phyloP scores from a whole-genome alignment of 37 sponge, comb jelly and placozoan species.

The Beroe ovata region DNA sequence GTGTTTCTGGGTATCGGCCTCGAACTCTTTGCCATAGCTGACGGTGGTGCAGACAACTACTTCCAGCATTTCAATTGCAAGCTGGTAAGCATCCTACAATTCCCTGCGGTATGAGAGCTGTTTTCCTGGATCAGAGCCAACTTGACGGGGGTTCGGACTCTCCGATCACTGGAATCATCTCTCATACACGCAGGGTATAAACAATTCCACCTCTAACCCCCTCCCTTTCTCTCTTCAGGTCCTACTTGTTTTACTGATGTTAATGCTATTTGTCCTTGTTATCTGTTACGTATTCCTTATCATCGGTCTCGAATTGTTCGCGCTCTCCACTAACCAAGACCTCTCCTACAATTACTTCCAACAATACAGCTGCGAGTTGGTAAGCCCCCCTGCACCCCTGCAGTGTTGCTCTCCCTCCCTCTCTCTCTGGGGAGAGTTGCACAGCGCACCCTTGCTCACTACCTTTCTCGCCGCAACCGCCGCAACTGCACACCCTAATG shows the following conservation, averaged over 20 bases:
- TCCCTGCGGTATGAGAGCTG: too few relatives aligned
- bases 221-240: background rate
- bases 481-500: too few relatives aligned
- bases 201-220: too few relatives aligned
- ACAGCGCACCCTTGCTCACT: too few relatives aligned
- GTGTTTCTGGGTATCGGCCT: constrained; percentile 58
- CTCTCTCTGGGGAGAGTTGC: background rate
- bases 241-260: constrained; percentile 30
- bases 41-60: constrained; percentile 37
- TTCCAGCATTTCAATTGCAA: constrained; percentile 37
- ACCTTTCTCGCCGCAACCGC: too few relatives aligned
- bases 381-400: background rate
- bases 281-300: constrained; percentile 60
- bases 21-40: constrained; percentile 51
- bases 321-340: constrained; percentile 23
- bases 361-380: constrained; percentile 52
- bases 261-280: constrained; percentile 60
- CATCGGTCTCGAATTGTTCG: constrained; percentile 51
- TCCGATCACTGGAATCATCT: too few relatives aligned
- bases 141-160: too few relatives aligned
- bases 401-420: background rate
- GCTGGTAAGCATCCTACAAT: too few relatives aligned
- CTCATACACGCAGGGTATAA: background rate
- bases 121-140: too few relatives aligned
- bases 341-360: constrained; percentile 45